These are phyloP conservation scores for Coryphaenoides rupestris DNA, from an alignment of 2,113 vertebrate species.

Conservation along the genomic window DNA sequence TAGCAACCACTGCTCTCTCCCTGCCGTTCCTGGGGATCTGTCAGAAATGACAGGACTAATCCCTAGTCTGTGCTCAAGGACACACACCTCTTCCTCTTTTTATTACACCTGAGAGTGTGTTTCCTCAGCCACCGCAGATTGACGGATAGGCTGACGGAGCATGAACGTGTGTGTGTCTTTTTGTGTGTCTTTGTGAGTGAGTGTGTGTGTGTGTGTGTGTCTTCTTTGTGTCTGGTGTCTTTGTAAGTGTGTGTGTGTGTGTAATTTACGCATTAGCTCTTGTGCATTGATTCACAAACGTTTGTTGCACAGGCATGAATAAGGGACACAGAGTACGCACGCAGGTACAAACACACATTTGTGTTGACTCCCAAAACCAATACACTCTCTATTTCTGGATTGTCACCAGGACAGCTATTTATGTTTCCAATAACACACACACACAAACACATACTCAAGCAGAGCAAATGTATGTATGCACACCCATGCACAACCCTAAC, in stretches of 20 bases:
- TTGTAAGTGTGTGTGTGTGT: neutral
- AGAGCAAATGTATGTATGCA: too few relatives aligned
- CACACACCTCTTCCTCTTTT: conserved; percentile 33
- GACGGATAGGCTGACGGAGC: conserved; percentile 18
- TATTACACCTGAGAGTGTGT: conserved; percentile 40
- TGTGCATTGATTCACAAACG: neutral
- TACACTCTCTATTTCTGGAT: too few relatives aligned
- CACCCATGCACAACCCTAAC: too few relatives aligned
- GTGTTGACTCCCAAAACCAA: too few relatives aligned
- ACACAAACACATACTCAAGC: too few relatives aligned
- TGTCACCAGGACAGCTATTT: too few relatives aligned
- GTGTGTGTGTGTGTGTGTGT: neutral
- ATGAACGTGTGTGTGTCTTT: neutral
- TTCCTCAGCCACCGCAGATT: conserved; percentile 24
- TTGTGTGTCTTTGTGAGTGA: too few relatives aligned
- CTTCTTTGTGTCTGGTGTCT: neutral
- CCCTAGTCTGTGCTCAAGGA: conserved; percentile 52
- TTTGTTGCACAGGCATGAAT: neutral
- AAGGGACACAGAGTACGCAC: neutral
- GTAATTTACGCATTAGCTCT: too few relatives aligned
- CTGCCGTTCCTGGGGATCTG: conserved; percentile 31
- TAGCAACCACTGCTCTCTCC: too few relatives aligned
- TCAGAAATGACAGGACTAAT: conserved; percentile 39
- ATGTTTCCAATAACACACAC: too few relatives aligned
- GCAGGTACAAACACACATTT: conserved; percentile 5